Conservation (phyloP, 2,113 vertebrate genomes). For the Galemys pyrenaicus region DNA sequence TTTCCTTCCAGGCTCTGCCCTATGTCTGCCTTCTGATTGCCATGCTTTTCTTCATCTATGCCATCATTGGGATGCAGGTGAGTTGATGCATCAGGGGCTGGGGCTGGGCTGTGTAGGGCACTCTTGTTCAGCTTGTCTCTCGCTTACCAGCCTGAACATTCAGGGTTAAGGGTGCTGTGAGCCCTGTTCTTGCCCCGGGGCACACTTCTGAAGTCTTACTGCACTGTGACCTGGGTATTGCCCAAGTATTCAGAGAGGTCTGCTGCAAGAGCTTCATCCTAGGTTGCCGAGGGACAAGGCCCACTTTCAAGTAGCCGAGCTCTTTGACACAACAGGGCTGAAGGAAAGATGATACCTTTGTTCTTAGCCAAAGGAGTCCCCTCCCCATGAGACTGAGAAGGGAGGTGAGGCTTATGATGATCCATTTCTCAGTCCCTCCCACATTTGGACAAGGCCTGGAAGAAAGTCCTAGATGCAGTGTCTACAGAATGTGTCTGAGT, state of each 20-base stretch:
- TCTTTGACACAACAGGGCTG: background rate
- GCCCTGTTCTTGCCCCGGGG: background rate
- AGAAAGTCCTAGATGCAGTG: background rate
- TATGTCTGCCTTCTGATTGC: conserved; percentile 99
- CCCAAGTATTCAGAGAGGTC: background rate
- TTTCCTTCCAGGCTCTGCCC: conserved; percentile 91
- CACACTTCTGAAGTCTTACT: background rate
- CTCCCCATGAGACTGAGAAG: background rate
- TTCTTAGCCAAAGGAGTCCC: background rate
- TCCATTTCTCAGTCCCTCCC: background rate
- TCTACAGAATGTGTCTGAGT: background rate
- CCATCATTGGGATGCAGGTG: conserved; percentile 99
- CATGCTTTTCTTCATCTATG: conserved; percentile 99
- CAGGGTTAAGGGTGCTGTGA: background rate
- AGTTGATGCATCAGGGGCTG: conserved; percentile 44
- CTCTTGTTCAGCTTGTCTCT: background rate
- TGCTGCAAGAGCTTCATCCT: background rate
- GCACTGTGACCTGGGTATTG: background rate
- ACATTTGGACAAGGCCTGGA: background rate
- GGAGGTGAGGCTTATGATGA: background rate
- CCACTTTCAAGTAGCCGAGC: background rate
- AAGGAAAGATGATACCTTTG: background rate
- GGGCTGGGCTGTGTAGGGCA: background rate
- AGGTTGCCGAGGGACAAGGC: background rate
- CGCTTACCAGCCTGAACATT: background rate